Evolutionary conservation across 2,888 invertebrate species (phyloP).

Genomic region (Hypercompe scribonia): DNA sequence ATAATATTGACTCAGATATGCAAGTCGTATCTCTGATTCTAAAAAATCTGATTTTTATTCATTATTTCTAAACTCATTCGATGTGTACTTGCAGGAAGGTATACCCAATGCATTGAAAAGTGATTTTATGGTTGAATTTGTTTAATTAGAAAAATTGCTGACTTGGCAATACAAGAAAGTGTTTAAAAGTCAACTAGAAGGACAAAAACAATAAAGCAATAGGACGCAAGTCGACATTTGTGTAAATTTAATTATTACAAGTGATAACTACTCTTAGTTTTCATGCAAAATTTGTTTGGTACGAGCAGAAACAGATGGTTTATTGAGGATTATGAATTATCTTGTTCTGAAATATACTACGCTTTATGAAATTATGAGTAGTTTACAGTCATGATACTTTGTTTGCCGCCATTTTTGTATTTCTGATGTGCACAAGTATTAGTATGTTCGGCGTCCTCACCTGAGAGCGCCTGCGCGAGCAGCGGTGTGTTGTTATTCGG

Average conservation of each 20-base stretch:
- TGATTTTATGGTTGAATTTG: not conserved
- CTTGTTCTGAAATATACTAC: constrained; percentile 22
- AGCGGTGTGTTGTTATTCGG: constrained; percentile 98
- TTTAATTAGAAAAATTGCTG: not conserved
- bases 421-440: constrained; percentile 54
- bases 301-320: constrained; percentile 25
- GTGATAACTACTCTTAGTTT: constrained; percentile 48
- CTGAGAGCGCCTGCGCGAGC: constrained; percentile 98
- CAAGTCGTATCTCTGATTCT: constrained; percentile 1
- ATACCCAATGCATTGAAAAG: not conserved
- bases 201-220: constrained; percentile 40
- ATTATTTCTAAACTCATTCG: not conserved
- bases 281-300: constrained; percentile 32
- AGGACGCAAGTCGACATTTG: constrained; percentile 46
- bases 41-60: constrained; percentile 10
- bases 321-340: constrained; percentile 14
- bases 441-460: constrained; percentile 85
- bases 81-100: constrained; percentile 10
- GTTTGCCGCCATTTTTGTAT: constrained; percentile 24
- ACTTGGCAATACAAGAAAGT: constrained; percentile 11
- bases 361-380: constrained; percentile 38
- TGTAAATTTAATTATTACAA: constrained; percentile 39
- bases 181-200: constrained; percentile 21
- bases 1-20: constrained; percentile 37
- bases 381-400: constrained; percentile 21